A percentile compares a stretch with the other conserved stretches of the same genome.
These are phyloP conservation scores for Cervus canadensis DNA, from an alignment of 2,113 vertebrate genomes.

Conservation along the genomic window DNA sequence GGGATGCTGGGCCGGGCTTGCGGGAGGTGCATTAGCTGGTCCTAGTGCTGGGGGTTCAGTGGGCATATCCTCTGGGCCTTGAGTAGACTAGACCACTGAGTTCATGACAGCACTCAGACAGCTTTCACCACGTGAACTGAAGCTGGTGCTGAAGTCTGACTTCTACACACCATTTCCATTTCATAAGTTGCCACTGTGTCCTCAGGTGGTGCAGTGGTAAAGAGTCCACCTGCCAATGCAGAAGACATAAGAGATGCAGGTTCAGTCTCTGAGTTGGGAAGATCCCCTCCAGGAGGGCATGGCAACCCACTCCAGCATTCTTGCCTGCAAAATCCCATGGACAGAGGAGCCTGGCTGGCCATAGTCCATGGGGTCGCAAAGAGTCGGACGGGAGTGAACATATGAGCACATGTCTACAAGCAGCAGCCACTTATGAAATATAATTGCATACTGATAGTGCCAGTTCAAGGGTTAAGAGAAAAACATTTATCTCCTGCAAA, in stretches of 20 bases:
- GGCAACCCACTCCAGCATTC: neutral
- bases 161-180: neutral
- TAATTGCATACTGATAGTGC: too few species aligned
- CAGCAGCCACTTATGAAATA: neutral
- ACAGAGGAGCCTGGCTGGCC: neutral
- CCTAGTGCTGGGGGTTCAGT: neutral
- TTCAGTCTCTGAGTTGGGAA: neutral
- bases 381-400: accelerated
- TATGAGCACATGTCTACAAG: neutral
- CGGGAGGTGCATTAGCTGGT: neutral
- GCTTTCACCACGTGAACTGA: neutral
- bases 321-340: neutral
- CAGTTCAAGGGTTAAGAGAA: neutral
- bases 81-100: neutral
- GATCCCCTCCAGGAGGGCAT: neutral
- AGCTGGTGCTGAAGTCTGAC: neutral
- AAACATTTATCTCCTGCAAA: neutral
- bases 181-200: neutral
- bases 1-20: neutral
- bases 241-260: neutral
- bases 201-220: neutral
- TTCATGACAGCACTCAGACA: neutral
- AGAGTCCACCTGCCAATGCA: neutral
- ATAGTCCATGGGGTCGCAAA: neutral
- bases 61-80: neutral